Percentiles rank a stretch among this genome's conserved stretches.
Evolutionary conservation across 2,113 vertebrate species (phyloP).

Genomic region (Hydrochoerus hydrochaeris): DNA sequence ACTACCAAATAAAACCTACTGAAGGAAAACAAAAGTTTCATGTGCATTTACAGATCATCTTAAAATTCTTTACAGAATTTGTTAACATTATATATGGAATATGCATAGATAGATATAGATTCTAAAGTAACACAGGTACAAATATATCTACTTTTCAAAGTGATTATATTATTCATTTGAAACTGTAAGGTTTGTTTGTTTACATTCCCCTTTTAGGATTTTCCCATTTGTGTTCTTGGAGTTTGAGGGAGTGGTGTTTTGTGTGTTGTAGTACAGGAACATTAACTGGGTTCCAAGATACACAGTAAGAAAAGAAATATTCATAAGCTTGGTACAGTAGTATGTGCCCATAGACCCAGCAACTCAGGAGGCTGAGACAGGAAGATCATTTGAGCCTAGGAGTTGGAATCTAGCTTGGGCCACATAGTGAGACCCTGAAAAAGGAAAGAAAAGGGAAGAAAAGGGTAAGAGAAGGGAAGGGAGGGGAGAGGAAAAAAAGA

Average conservation of each 20-base stretch:
- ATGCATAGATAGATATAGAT: neutral
- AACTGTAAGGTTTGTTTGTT: neutral
- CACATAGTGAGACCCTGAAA: neutral
- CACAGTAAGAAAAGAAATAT: neutral
- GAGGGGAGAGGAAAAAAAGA: neutral
- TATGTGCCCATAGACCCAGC: neutral
- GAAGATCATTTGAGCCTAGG: neutral
- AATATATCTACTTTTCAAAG: neutral
- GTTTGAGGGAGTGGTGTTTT: neutral
- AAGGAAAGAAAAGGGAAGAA: neutral
- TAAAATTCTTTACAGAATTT: neutral
- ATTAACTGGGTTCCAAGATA: constrained; percentile 27
- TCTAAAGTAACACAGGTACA: neutral
- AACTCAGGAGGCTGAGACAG: neutral
- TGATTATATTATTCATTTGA: constrained; percentile 28
- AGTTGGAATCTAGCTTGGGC: neutral
- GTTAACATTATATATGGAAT: neutral
- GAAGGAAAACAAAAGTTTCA: constrained; percentile 21
- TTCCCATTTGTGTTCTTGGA: neutral
- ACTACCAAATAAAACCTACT: neutral
- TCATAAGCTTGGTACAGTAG: neutral
- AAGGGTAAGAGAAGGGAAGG: neutral
- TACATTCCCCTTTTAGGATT: neutral
- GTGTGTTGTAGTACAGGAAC: neutral
- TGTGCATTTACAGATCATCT: constrained; percentile 16